Percentiles rank a stretch among this genome's conserved stretches.
Conservation (phyloP, 1,140 invertebrate species). For the Drosophila sechellia region DNA sequence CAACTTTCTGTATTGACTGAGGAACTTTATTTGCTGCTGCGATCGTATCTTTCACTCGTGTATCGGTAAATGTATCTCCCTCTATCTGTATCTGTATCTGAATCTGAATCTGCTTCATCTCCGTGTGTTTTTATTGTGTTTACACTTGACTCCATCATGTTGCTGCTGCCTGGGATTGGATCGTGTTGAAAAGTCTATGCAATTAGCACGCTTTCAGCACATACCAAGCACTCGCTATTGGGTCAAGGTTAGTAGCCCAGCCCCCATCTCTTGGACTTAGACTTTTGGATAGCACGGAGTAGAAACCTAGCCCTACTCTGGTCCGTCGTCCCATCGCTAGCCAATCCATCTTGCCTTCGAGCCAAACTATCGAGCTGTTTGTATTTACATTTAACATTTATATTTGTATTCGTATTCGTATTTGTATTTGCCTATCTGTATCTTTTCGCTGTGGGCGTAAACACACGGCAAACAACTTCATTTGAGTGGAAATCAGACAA, state of each 20-base stretch:
- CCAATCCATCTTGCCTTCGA: conserved; percentile 26
- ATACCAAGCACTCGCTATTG: conserved; percentile 52
- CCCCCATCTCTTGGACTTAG: conserved; percentile 15
- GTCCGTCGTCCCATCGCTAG: background rate
- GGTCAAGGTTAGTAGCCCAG: conserved; percentile 71
- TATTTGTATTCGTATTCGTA: conserved; percentile 1
- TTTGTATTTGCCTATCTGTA: conserved; percentile 11
- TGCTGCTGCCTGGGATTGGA: conserved; percentile 12
- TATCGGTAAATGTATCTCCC: background rate
- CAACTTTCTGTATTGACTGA: conserved; percentile 13
- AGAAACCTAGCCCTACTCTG: background rate
- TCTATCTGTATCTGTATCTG: conserved; percentile 4
- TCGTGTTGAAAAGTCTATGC: conserved; percentile 66
- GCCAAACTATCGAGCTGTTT: conserved; percentile 1
- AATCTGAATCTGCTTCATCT: conserved; percentile 36
- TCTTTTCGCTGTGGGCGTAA: conserved; percentile 23
- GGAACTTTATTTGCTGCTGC: conserved; percentile 33
- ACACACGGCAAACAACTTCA: conserved; percentile 36
- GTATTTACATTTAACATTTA: conserved; percentile 11
- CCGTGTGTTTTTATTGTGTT: conserved; percentile 61
- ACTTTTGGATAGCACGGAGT: background rate
- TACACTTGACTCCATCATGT: conserved; percentile 65
- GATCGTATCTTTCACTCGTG: background rate
- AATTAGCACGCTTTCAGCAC: conserved; percentile 77
- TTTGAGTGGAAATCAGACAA: conserved; percentile 20